These are phyloP conservation scores for Sclerodermus sp. DNA, from an alignment of 2,888 invertebrate genomes.

Conservation along the genomic window DNA sequence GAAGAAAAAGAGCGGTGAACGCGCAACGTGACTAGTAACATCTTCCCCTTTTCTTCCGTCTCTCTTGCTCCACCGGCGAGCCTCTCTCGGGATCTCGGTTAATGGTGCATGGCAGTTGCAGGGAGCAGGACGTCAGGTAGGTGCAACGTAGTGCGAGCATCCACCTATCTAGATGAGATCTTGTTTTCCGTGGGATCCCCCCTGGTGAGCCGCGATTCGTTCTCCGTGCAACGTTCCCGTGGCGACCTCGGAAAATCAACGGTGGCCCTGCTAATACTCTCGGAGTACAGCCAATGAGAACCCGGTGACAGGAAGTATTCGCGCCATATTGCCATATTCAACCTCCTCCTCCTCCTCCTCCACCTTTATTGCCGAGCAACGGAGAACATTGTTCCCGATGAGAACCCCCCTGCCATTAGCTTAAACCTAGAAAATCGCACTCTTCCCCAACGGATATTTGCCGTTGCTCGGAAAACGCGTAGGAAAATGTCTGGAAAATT, in stretches of 20 bases:
- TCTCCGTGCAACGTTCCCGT: conserved; percentile 37
- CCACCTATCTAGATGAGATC: conserved; percentile 56
- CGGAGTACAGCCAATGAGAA: background rate
- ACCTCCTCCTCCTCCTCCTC: conserved; percentile 1
- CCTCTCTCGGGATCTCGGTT: conserved; percentile 30
- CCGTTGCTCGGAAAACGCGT: too few relatives aligned
- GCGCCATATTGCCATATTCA: background rate
- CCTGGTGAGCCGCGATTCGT: conserved; percentile 47
- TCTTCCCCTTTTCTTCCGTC: conserved; percentile 17
- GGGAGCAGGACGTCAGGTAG: conserved; percentile 34
- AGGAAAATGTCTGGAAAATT: too few relatives aligned
- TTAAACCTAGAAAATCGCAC: too few relatives aligned
- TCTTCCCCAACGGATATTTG: too few relatives aligned
- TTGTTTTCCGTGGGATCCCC: conserved; percentile 49
- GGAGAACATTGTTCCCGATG: too few relatives aligned
- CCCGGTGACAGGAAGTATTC: background rate
- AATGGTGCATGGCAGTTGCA: conserved; percentile 48
- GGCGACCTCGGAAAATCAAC: conserved; percentile 35
- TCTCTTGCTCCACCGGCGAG: conserved; percentile 10
- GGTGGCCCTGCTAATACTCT: conserved; percentile 7
- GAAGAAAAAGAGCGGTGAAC: conserved; percentile 7
- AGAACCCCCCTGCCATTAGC: too few relatives aligned
- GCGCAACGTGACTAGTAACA: conserved; percentile 33
- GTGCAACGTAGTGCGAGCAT: conserved; percentile 43
- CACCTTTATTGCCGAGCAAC: too few relatives aligned